Evolutionary conservation across 1,140 invertebrate species (phyloP).

Genomic region (Euwallacea fornicatus): DNA sequence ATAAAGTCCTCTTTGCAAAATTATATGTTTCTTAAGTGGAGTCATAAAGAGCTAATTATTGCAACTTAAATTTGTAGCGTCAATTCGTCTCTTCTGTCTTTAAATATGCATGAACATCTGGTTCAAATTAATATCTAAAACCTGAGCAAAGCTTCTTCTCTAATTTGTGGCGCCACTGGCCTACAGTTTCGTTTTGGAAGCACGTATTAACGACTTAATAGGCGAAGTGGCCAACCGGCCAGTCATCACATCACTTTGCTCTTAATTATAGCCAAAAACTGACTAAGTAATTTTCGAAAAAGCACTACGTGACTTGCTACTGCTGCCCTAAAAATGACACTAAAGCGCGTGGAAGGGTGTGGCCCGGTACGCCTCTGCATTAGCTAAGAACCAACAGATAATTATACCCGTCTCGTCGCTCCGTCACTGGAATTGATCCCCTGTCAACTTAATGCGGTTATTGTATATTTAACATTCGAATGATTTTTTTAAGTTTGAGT

Average conservation of each 20-base stretch:
- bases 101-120: no score
- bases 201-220: slow-evolving; percentile 31
- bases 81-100: no score
- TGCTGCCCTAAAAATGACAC: slow-evolving; percentile 38
- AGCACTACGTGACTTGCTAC: slow-evolving; percentile 41
- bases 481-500: no score
- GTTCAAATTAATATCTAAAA: no score
- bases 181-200: not conserved
- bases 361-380: slow-evolving; percentile 41
- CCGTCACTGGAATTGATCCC: slow-evolving; percentile 33
- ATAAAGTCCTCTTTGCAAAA: no score
- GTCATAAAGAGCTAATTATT: no score
- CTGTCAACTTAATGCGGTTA: slow-evolving; percentile 12
- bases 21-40: no score
- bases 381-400: slow-evolving; percentile 38
- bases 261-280: slow-evolving; percentile 36
- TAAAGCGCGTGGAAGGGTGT: slow-evolving; percentile 39
- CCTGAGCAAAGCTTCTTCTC: no score
- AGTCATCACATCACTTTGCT: slow-evolving; percentile 37
- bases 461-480: not conserved
- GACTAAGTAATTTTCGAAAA: slow-evolving; percentile 30
- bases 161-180: no score
- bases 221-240: slow-evolving; percentile 9
- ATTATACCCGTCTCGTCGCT: slow-evolving; percentile 34
- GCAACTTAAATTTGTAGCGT: no score